These are phyloP conservation scores for Hermatobates lingyangjiaoensis DNA, from an alignment of 1,140 invertebrate species.

Conservation along the genomic window DNA sequence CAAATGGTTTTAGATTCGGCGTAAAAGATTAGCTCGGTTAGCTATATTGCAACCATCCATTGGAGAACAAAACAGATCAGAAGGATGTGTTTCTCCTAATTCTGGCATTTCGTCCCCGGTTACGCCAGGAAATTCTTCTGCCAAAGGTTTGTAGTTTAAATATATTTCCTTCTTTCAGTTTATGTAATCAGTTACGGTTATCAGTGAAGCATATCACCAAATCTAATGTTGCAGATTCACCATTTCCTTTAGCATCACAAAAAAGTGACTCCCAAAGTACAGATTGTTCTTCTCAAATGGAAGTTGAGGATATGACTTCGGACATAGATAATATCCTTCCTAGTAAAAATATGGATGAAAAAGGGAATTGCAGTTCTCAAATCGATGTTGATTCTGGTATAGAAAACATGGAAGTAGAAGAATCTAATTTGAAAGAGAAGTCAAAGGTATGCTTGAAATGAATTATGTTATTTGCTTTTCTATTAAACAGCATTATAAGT, in stretches of 20 bases:
- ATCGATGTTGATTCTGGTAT: conserved; percentile 53
- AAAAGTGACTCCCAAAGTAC: conserved; percentile 20
- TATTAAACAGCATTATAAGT: neutral
- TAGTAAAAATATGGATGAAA: conserved; percentile 10
- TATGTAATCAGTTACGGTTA: neutral
- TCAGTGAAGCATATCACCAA: neutral
- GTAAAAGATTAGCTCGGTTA: conserved; percentile 41
- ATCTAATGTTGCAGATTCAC: neutral
- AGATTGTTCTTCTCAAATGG: conserved; percentile 29
- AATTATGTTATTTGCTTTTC: neutral
- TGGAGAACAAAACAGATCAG: conserved; percentile 19
- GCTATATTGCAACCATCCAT: conserved; percentile 27
- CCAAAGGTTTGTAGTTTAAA: neutral
- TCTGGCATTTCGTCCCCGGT: conserved; percentile 19
- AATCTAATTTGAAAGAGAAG: conserved; percentile 21
- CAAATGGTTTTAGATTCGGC: conserved; percentile 35
- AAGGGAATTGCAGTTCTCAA: conserved; percentile 20
- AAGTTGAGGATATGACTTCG: conserved; percentile 34
- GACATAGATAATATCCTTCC: conserved; percentile 25
- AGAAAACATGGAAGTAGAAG: conserved; percentile 54
- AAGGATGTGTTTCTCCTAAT: conserved; percentile 19
- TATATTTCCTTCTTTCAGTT: neutral
- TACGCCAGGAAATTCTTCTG: conserved; percentile 12
- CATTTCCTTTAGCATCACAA: neutral
- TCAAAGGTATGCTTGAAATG: conserved; percentile 24